Evolutionary conservation across 2,113 vertebrate genomes (phyloP).

Genomic region (Periophthalmodon schlosseri): DNA sequence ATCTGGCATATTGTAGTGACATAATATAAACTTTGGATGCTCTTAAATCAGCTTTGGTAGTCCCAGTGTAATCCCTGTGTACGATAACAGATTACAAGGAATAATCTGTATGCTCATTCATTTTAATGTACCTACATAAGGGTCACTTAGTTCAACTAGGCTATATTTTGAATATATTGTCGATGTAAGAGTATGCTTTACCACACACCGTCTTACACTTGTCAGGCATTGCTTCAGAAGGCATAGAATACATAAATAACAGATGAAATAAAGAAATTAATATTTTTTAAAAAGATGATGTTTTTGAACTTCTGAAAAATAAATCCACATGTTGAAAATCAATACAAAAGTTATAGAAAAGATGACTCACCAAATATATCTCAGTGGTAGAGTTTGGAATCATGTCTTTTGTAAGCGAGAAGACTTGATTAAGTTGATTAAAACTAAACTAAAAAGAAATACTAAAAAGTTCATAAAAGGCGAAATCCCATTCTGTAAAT

Average conservation of each 20-base stretch:
- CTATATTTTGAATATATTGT: background rate
- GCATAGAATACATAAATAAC: background rate
- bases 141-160: background rate
- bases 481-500: background rate
- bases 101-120: constrained; percentile 7
- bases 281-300: background rate
- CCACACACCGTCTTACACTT: background rate
- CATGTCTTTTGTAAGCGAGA: too few species aligned
- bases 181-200: too few species aligned
- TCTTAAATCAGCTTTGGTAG: constrained; percentile 1
- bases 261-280: background rate
- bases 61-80: constrained; percentile 4
- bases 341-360: too few species aligned
- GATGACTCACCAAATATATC: too few species aligned
- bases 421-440: too few species aligned
- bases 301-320: background rate
- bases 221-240: background rate
- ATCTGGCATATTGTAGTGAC: background rate
- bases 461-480: too few species aligned
- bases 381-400: too few species aligned
- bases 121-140: background rate
- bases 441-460: too few species aligned
- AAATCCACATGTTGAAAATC: too few species aligned
- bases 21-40: background rate
- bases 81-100: background rate